Evolutionary conservation across 2,797 vertebrate species (phyloP), one percentile per base, ranked within the genome.

Genomic region (Diglossa cyanea): DNA sequence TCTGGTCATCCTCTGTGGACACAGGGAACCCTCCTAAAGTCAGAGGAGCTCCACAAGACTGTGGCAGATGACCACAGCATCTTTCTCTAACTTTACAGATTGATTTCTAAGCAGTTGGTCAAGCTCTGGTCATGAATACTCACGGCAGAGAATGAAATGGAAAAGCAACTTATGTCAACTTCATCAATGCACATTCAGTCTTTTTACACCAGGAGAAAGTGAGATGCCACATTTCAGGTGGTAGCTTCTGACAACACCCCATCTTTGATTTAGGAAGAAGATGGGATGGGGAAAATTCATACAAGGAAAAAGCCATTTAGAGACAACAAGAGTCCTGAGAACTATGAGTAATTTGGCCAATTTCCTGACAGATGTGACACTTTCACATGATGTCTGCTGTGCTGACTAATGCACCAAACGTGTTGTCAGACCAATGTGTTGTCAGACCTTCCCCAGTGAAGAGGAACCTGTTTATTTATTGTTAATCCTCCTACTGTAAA

Each of bases 391-490:
- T 23, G 30, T 8, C 60, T 88, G 37, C 40, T 48, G 45, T 35
- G 75, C 86, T 91, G 84, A 92, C 54, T 93, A 88, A 93, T 16
- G 39, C 74, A 65, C 37, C 83, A 67, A 77, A 47, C 67, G n/a
- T n/a, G n/a, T n/a, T 85, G 89, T 85, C 91, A 95, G n/a, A n/a
- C n/a, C 85, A 95, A 87, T 47, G 67, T 37, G 60, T 72, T 79
- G 85, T 87, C 78, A 95, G 63, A 66, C 51, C 39, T 87, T 76
- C 51, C 62, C 7, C 5, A 51, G 55, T 23, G 51, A 91, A 76
- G 19, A 87, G 51, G 39, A 89, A 91, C 50, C 31, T 47, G 26
- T 74, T 94, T 71, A 76, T 79, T 95, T 54, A 61, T 42, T 75
- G 51, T 61, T 93, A 80, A 72, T 83, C 50, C 44, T 94, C 45